Evolutionary conservation across 2,888 invertebrate species (phyloP).

Genomic region (Neoitamus cyanurus): DNA sequence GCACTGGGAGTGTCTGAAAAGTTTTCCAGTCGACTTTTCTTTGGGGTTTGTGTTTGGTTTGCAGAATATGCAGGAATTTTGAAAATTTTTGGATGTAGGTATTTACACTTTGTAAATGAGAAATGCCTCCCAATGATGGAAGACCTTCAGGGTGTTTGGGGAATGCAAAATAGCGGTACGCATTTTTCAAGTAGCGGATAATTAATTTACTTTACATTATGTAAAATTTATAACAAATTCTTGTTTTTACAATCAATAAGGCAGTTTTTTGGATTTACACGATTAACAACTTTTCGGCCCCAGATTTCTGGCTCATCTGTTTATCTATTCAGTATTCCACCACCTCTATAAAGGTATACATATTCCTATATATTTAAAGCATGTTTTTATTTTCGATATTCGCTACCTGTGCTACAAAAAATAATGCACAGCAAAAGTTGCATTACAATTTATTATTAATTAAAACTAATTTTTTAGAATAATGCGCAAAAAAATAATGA

Average conservation of each 20-base stretch:
- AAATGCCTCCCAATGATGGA: not conserved
- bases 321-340: too few species aligned
- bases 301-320: too few species aligned
- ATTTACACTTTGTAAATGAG: not conserved
- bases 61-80: not conserved
- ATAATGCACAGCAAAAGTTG: too few species aligned
- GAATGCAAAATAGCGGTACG: not conserved
- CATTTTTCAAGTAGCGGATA: not conserved
- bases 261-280: not conserved
- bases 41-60: not conserved
- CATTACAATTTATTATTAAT: too few species aligned
- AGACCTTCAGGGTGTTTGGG: not conserved
- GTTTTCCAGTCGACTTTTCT: not conserved
- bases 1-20: not conserved
- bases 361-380: too few species aligned
- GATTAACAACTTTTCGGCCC: too few species aligned
- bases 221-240: not conserved
- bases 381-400: too few species aligned
- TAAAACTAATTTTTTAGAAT: too few species aligned
- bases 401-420: too few species aligned
- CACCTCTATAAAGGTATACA: too few species aligned
- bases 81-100: not conserved
- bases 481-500: too few species aligned
- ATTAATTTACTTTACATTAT: not conserved
- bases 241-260: not conserved